Conservation (phyloP, 1,140 invertebrate species). For the Tetragonula clypearis region DNA sequence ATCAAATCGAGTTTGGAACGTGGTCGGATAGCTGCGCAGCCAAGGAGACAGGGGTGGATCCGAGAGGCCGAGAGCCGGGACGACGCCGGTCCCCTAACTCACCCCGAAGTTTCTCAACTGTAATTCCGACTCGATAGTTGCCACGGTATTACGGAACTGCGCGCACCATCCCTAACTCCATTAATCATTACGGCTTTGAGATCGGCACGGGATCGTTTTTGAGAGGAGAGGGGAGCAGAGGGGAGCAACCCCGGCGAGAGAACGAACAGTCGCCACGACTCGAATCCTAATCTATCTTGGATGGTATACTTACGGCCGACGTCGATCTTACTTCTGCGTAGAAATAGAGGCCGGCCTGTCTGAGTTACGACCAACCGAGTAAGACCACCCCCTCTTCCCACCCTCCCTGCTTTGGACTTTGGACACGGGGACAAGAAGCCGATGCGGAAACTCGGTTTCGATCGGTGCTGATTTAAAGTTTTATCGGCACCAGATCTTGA, state of each 20-base stretch:
- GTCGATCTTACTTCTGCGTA: conserved; percentile 14
- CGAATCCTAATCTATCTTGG: conserved; percentile 60
- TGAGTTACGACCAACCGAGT: not conserved
- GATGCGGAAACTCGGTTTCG: not conserved
- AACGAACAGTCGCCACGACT: conserved; percentile 46
- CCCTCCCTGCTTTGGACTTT: not conserved
- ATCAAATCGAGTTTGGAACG: conserved; percentile 66
- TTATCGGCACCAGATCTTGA: conserved; percentile 10
- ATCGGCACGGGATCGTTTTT: conserved; percentile 63
- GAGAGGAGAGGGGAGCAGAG: conserved; percentile 11
- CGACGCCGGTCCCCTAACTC: conserved; percentile 57
- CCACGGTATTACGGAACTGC: conserved; percentile 66
- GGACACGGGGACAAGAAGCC: not conserved
- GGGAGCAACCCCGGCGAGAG: too few species aligned
- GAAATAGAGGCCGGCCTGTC: not conserved
- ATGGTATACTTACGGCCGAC: conserved; percentile 39
- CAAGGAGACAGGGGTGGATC: conserved; percentile 43
- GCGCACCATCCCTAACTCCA: conserved; percentile 63
- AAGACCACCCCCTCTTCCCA: not conserved
- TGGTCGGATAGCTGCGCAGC: conserved; percentile 58
- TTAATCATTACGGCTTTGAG: conserved; percentile 68
- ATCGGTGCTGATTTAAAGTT: conserved; percentile 11
- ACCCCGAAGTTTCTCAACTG: conserved; percentile 69
- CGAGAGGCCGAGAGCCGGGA: conserved; percentile 27
- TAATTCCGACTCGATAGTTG: conserved; percentile 72